Evolutionary conservation across 2,113 vertebrate species (phyloP), one percentile per base, ranked within the genome.

Genomic region (Leiothrix lutea): DNA sequence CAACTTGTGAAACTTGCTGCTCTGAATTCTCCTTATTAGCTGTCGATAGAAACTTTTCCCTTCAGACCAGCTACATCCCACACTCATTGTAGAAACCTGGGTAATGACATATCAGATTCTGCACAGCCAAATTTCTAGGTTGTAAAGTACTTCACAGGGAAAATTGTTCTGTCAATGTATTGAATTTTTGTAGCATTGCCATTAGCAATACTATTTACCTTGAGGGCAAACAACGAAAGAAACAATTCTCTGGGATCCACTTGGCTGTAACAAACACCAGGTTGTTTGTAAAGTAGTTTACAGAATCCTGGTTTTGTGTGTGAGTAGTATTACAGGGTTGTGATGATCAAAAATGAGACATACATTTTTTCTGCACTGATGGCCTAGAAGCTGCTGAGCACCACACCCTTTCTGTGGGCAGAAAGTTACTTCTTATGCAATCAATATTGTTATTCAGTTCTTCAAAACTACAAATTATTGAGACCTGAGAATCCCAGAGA

Each of bases 131-230:
- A 86, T 86, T 86, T 93, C 75, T 66, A 66, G 44, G 38, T 83
- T 14, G 3, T 83, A 74, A 92, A 93, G 71, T 70, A 61, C 58
- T 85, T 90, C n/a, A 62, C 35, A 73, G 61, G 51, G 77, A 94
- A 94, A 94, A 96, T 81, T 89, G 83, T 90, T 95, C 79, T 73
- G 71, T 88, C 94, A 67, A 93, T 93, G 56, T 71, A 96, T 92
- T 86, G 90, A 93, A 90, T 93, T 92, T 92, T 86, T 51, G 67
- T 87, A 86, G 67, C 2, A 4, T 78, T 93, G 66, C 65, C 91
- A 35, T 80, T 84, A 92, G 57, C 86, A 81, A 56, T 90, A 61
- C 31, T 57, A 47, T 80, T 86, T 94, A 83, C 67, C 85, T 86
- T 48, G 51, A 77, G n/a, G 85, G 60, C 42, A 92, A 90, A 83